Evolutionary conservation across 2,888 invertebrate species (phyloP).

Genomic region (Scelioninae gen. 1): DNA sequence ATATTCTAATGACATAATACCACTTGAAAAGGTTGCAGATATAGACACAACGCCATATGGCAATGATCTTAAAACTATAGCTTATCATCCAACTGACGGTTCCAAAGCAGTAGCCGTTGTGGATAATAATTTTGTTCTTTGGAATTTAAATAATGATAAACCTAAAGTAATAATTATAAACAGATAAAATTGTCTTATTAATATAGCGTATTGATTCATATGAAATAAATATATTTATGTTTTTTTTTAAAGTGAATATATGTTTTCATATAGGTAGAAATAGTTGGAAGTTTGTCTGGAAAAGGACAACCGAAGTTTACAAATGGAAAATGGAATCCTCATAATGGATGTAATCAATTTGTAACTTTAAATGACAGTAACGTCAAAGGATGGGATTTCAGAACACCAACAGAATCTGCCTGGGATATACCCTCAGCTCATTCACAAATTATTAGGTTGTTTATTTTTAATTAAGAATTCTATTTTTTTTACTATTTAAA

Average conservation of each 20-base stretch:
- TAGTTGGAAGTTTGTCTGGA: constrained; percentile 85
- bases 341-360: constrained; percentile 94
- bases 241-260: no score
- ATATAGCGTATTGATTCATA: not conserved
- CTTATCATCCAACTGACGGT: constrained; percentile 94
- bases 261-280: constrained; percentile 73
- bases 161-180: no score
- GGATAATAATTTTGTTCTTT: constrained; percentile 90
- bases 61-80: constrained; percentile 90
- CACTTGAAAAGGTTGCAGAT: constrained; percentile 79
- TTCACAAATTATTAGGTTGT: constrained; percentile 89
- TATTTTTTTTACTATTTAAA: no score
- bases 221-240: not conserved
- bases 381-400: constrained; percentile 94
- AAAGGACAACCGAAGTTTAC: constrained; percentile 92
- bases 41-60: constrained; percentile 85
- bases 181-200: no score
- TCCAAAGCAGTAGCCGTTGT: constrained; percentile 90
- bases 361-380: constrained; percentile 94
- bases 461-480: no score
- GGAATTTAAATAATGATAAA: constrained; percentile 87
- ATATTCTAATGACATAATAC: constrained; percentile 77
- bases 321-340: constrained; percentile 97
- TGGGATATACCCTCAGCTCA: constrained; percentile 96
- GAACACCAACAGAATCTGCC: constrained; percentile 89